phyloP scores from a whole-genome alignment of 2,113 vertebrate genomes.

The rabbit (Oryctolagus cuniculus) region DNA sequence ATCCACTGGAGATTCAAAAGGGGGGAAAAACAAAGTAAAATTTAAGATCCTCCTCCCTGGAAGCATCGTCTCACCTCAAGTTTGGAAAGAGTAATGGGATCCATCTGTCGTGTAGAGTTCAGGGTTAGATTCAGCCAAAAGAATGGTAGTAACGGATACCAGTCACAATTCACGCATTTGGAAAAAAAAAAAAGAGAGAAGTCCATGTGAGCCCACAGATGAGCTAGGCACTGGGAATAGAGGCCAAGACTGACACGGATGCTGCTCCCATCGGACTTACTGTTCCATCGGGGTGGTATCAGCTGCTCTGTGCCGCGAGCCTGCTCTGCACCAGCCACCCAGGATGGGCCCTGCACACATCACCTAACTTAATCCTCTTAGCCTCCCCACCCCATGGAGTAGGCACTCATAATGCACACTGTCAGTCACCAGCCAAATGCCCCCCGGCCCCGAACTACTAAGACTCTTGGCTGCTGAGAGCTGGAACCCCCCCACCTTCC shows the following conservation, averaged over 20 bases:
- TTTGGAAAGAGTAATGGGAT: neutral
- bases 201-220: neutral
- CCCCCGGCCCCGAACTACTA: neutral
- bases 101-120: neutral
- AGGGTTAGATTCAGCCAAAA: neutral
- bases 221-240: neutral
- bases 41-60: neutral
- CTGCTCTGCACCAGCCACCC: neutral
- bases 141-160: no score
- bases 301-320: neutral
- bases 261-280: neutral
- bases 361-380: neutral
- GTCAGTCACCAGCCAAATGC: neutral
- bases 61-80: neutral
- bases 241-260: neutral
- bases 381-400: neutral
- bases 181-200: no score
- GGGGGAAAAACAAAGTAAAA: neutral
- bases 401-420: fast-evolving
- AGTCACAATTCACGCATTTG: neutral
- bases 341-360: fast-evolving
- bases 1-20: neutral
- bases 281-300: neutral
- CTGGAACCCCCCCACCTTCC: neutral
- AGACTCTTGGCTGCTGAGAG: neutral